Base-by-base conservation (phyloP, 2,888 invertebrate genomes). In the Colletes collaris region DNA sequence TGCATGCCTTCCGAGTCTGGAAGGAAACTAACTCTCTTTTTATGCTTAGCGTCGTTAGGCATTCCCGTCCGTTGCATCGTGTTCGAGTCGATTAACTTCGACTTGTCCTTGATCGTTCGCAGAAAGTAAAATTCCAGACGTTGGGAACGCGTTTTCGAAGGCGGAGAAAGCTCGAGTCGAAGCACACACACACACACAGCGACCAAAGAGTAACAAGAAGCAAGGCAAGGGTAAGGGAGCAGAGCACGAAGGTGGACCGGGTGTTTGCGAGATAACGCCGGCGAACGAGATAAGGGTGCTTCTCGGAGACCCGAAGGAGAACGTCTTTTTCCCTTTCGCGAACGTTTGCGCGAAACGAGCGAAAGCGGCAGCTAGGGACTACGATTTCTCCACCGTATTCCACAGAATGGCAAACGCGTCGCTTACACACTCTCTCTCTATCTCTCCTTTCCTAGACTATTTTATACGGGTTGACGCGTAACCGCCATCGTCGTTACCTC, bases 341-440 rank as follows among this genome's bases (percentile, higher is more conserved):
- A 76, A 68, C 27, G 58, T 58, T 71, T 64, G 65, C 69, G 4
- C 49, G 74, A 86, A 86, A 88, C 85, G 84, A 87, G 83, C 86
- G 79, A 76, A 50, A 8, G n/a, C 40, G 44, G 16, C 65, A 49
- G 19, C 16, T 13, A 27, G 56, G 58, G 76, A 73, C 56, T 77
- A 79, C 75, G 82, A 76, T 85, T 76, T 71, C 76, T 74, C 65
- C 69, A 66, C 63, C 74, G 72, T 73, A 81, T 71, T 65, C 77
- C 40, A 6, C 6, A 59, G 67, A 76, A 76, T 78, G 76, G 72
- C 72, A 74, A 86, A 86, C 62, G 83, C 70, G 63, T 82, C 68
- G 59, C 76, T 83, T 58, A 37, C 37, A 37, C 37, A 10, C 16
- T 46, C 52, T 27, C 11, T 13, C 37, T 49, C 13, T 37, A 10